Evolutionary conservation across 2,113 vertebrate genomes (phyloP), one percentile per base, ranked within the genome.

Genomic region (Artemisiospiza belli): DNA sequence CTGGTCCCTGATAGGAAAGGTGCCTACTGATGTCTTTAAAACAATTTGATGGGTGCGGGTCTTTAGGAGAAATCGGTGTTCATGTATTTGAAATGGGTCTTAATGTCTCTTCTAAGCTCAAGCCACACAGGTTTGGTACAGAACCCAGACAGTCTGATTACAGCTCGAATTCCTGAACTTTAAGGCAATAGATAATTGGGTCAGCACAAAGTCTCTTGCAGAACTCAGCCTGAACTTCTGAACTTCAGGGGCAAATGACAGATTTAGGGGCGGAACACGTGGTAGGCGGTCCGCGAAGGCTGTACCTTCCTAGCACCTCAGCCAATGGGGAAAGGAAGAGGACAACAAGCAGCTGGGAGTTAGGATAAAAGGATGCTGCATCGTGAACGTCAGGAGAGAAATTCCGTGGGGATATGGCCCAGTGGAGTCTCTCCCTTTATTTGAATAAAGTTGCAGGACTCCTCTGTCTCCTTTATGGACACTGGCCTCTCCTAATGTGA

Each of bases 391-490:
- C 7, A 2, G 12, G 25, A 43, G 43, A 35, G 35, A 43, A 58
- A 43, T 0, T 1, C 5, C 1, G 1, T 5, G 14, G 5, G 7
- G 2, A 1, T 17, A 4, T 59, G 54, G 17, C 4, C 9, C 44
- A 8, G 11, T 14, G 62, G 52, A 44, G 31, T 22, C 37, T 51
- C 15, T 59, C 9, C 14, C 17, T 61, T 59, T 31, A 37, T 59
- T 52, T 2, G 0, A 61, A 61, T 21, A 61, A 52, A 61, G 17
- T 27, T 37, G 25, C 21, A 58, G 46, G 25, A 33, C 7, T 77
- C 14, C 11, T 86, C 25, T 68, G 17, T 44, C 17, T 77, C 31
- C 11, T 44, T 44, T 44, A 77, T 28, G 27, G 33, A 37, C 22
- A 31, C 27, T 43, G 22, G 7, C 17, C 33, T 77, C 18, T 33